A percentile compares a stretch with the other conserved stretches of the same genome.
Evolutionary conservation across 2,888 invertebrate genomes (phyloP).

Genomic region (Notocelia uddmanniana): DNA sequence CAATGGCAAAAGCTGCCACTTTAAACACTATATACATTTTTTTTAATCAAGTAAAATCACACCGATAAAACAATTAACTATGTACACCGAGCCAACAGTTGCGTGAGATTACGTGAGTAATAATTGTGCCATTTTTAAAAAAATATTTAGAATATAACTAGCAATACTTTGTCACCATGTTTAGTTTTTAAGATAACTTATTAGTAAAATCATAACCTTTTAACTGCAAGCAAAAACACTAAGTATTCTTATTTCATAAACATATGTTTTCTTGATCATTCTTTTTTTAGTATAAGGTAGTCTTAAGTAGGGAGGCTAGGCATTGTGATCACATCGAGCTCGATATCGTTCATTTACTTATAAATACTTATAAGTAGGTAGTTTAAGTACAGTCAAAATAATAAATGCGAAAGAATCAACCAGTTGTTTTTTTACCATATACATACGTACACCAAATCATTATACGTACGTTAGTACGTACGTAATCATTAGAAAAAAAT

Average conservation of each 20-base stretch:
- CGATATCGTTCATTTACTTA: background rate
- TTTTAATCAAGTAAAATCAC: conserved; percentile 27
- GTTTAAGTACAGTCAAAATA: conserved; percentile 14
- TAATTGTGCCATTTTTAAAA: conserved; percentile 29
- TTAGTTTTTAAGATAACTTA: conserved; percentile 39
- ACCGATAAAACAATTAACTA: conserved; percentile 3
- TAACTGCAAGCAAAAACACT: background rate
- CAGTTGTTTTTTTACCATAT: conserved; percentile 4
- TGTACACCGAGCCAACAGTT: background rate
- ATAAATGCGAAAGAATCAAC: conserved; percentile 26
- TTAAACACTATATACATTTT: background rate
- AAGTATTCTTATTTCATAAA: background rate
- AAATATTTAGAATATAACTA: conserved; percentile 9
- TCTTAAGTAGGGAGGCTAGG: conserved; percentile 25
- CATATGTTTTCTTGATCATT: background rate
- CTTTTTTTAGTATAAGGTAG: conserved; percentile 9
- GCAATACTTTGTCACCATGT: background rate
- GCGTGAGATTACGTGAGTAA: conserved; percentile 10
- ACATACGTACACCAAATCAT: no score
- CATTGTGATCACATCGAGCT: conserved; percentile 17
- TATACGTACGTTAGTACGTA: no score
- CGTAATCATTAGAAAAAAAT: no score
- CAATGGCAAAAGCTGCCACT: background rate
- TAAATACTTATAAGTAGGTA: conserved; percentile 20
- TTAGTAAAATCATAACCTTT: conserved; percentile 22